Evolutionary conservation across 64 coral and sea anemone genomes (phyloP).

Genomic region (Pocillopora damicornis): DNA sequence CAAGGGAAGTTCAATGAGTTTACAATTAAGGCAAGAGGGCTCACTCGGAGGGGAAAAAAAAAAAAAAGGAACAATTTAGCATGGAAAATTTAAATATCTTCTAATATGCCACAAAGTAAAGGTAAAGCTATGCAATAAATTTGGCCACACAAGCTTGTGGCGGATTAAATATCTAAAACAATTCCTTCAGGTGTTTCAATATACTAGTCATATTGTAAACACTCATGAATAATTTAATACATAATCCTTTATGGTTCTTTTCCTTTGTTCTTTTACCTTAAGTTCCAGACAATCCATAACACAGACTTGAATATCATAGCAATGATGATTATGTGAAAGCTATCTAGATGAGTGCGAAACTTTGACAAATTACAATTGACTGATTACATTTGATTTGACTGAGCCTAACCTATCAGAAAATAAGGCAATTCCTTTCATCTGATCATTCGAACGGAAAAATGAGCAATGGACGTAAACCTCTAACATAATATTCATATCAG

Average conservation of each 20-base stretch:
- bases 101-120: too few relatives aligned
- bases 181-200: slow-evolving; percentile 4
- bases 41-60: too few relatives aligned
- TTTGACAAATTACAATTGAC: not conserved
- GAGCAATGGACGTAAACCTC: not conserved
- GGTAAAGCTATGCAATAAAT: too few relatives aligned
- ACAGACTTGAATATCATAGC: not conserved
- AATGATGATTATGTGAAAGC: not conserved
- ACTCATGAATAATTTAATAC: slow-evolving; percentile 18
- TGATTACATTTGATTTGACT: not conserved
- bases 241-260: not conserved
- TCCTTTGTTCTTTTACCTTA: slow-evolving; percentile 30
- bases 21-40: too few relatives aligned
- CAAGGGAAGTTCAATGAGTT: too few relatives aligned
- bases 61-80: too few relatives aligned
- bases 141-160: not conserved
- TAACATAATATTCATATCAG: not conserved
- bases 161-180: slow-evolving; percentile 9
- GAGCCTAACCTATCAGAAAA: not conserved
- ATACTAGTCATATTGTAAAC: slow-evolving; percentile 5
- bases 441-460: not conserved
- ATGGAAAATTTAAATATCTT: too few relatives aligned
- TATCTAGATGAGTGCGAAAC: not conserved
- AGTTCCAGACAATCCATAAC: slow-evolving; percentile 4
- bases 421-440: not conserved